A percentile compares a stretch with the other conserved stretches of the same genome.
These are phyloP conservation scores for Entomyzon cyanotis DNA, from an alignment of 2,113 vertebrate species.

Conservation along the genomic window DNA sequence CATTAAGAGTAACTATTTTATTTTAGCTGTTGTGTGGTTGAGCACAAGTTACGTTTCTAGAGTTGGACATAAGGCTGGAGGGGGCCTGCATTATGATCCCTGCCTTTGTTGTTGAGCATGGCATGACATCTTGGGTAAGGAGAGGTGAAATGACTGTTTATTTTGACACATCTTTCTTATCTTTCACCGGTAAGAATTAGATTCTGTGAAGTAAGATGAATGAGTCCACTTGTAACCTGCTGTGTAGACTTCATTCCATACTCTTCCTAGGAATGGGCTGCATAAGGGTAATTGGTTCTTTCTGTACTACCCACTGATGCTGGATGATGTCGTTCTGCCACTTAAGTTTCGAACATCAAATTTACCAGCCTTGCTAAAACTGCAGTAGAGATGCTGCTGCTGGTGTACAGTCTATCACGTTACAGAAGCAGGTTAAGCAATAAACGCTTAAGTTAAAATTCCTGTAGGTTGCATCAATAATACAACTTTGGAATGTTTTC, in stretches of 20 bases:
- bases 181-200: not conserved
- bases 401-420: fast-evolving
- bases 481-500: not conserved
- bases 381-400: not conserved
- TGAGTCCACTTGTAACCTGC: not conserved
- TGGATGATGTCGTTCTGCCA: not conserved
- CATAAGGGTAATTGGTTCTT: not conserved
- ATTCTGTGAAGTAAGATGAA: not conserved
- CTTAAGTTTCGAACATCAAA: not conserved
- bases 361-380: not conserved
- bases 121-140: not conserved
- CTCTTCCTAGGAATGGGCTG: not conserved
- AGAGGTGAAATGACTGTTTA: not conserved
- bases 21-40: not conserved
- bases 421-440: not conserved
- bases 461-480: not conserved
- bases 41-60: not conserved
- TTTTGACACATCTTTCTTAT: not conserved
- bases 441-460: not conserved
- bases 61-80: not conserved
- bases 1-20: not conserved
- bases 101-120: not conserved
- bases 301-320: not conserved
- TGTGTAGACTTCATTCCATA: not conserved
- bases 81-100: not conserved